Base-by-base conservation (phyloP, 2,113 vertebrate genomes). In the Lichenostomus cassidix region DNA sequence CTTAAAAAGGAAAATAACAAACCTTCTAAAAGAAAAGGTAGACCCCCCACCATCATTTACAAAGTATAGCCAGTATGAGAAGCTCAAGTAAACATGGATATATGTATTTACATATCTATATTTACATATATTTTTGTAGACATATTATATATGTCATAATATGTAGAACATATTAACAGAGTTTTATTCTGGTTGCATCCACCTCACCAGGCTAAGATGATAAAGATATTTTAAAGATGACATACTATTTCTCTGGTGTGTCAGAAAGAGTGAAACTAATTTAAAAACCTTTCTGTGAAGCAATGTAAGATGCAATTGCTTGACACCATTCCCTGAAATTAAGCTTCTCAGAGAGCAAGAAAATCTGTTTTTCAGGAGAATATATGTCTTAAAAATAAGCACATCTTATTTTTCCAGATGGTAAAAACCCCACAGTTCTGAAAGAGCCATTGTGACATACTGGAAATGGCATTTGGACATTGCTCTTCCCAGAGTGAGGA, bases 401-500 rank as follows among this genome's bases (percentile, higher is more conserved):
- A 44, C 6, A 8, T 20, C 5, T 50, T 6, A 20, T 8, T 56
- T 90, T 67, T 68, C 29, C 41, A 50, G 18, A n/a, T 29, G 21
- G 8, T 23, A 55, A 37, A 68, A 73, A 42, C 21, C 46, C 21
- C 46, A 47, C 20, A 33, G 4, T n/a, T 15, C 24, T 56, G 68
- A 58, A 41, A 2, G 21, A 86, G 63, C 12, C 0, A 0, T 11
- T 76, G 24, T 23, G 29, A 35, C 9, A 9, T 31, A 22, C 15
- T 41, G 39, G 27, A 56, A 56, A 27, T 1, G 10, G 29, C 49
- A 35, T 25, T 58, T n/a, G 39, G 39, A 11, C 11, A 39, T 15
- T 5, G 5, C 8, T 68, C 15, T 63, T 62, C 15, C 35, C 6
- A 7, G 28, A 56, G 16, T 7, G 6, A 52, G 22, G 11, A 23